phyloP scores from a whole-genome alignment of 2,797 vertebrate species.

The Vireo griseus region DNA sequence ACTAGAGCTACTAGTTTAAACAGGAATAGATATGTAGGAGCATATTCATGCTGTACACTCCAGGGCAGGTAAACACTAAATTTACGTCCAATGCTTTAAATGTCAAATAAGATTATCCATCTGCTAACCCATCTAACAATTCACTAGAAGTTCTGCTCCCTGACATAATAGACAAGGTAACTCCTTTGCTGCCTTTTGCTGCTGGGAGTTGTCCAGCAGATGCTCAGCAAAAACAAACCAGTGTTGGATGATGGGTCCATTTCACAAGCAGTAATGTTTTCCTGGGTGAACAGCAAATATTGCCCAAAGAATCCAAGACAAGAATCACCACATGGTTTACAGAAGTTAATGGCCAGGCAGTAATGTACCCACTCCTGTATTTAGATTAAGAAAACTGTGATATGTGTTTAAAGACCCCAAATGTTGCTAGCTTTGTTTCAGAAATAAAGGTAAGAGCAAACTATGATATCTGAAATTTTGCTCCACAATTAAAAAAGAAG shows the following conservation, averaged over 20 bases:
- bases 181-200: neutral
- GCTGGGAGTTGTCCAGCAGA: neutral
- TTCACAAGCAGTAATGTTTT: neutral
- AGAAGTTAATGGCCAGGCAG: constrained; percentile 6
- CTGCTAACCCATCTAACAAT: neutral
- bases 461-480: neutral
- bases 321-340: neutral
- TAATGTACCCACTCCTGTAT: neutral
- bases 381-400: neutral
- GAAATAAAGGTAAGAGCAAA: neutral
- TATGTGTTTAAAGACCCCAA: neutral
- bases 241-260: neutral
- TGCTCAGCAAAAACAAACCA: neutral
- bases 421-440: neutral
- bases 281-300: constrained; percentile 11
- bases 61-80: constrained; percentile 20
- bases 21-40: neutral
- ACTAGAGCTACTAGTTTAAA: neutral
- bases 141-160: neutral
- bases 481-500: neutral
- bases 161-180: neutral
- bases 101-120: constrained; percentile 45
- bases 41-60: constrained; percentile 2
- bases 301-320: neutral
- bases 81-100: constrained; percentile 42